phyloP scores from a whole-genome alignment of 2,888 invertebrate species.

The Eupithecia dodoneata region DNA sequence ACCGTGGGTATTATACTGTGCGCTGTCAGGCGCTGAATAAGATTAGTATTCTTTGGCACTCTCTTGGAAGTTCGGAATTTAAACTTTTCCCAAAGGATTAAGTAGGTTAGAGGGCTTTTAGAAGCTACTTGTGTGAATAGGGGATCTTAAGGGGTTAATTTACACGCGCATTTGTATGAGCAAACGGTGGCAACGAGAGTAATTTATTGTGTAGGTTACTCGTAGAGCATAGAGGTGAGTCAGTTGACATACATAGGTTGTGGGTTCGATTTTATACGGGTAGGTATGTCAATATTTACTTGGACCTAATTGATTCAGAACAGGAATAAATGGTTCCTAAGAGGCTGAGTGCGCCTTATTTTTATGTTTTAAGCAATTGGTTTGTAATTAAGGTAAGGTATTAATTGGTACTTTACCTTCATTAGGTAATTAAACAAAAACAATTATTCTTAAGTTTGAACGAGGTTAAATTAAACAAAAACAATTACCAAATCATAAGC shows the following conservation, averaged over 20 bases:
- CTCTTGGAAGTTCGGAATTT: slow-evolving; percentile 39
- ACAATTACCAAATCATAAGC: too few relatives aligned
- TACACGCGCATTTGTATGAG: slow-evolving; percentile 2
- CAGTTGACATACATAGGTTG: neutral
- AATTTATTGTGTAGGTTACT: neutral
- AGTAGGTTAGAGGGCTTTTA: slow-evolving; percentile 36
- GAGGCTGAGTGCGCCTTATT: too few relatives aligned
- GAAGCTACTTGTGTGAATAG: slow-evolving; percentile 20
- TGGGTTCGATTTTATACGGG: too few relatives aligned
- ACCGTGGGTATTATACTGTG: slow-evolving; percentile 7
- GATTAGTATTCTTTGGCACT: slow-evolving; percentile 46
- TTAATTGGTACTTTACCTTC: too few relatives aligned
- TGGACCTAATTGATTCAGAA: too few relatives aligned
- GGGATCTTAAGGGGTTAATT: slow-evolving; percentile 11
- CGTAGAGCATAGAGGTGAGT: neutral
- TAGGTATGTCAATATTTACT: too few relatives aligned
- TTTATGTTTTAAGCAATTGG: too few relatives aligned
- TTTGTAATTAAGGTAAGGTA: too few relatives aligned
- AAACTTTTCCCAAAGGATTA: slow-evolving; percentile 44
- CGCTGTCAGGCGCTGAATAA: slow-evolving; percentile 29
- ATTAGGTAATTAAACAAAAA: too few relatives aligned
- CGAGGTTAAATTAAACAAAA: too few relatives aligned
- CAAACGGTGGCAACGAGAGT: neutral
- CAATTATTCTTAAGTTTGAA: too few relatives aligned
- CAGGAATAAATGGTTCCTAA: too few relatives aligned